Evolutionary conservation across 2,888 invertebrate genomes (phyloP).

Genomic region (Nesidiocoris tenuis): DNA sequence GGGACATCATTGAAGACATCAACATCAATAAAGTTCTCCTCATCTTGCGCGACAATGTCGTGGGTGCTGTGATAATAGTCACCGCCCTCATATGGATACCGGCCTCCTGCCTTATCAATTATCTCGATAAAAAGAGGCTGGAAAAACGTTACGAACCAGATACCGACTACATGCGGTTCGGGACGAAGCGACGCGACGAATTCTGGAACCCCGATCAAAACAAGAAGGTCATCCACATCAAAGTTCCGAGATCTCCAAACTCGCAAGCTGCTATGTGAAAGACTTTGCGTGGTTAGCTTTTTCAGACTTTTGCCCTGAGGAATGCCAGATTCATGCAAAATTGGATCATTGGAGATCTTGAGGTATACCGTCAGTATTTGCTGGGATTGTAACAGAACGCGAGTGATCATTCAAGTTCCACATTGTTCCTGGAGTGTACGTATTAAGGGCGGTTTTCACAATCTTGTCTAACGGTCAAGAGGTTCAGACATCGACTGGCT

Average conservation of each 20-base stretch:
- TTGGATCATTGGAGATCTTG: background rate
- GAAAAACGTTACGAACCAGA: constrained; percentile 39
- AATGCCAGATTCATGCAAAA: background rate
- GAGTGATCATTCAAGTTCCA: too few relatives aligned
- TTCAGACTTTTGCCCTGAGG: too few relatives aligned
- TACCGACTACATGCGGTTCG: constrained; percentile 14
- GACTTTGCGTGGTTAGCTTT: too few relatives aligned
- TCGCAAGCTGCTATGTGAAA: constrained; percentile 29
- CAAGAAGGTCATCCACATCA: constrained; percentile 39
- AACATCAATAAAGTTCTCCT: constrained; percentile 89
- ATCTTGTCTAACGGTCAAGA: too few relatives aligned
- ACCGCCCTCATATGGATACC: constrained; percentile 95
- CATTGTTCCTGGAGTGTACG: too few relatives aligned
- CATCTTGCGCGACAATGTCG: constrained; percentile 88
- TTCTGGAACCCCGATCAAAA: constrained; percentile 26
- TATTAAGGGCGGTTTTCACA: too few relatives aligned
- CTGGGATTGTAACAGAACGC: too few relatives aligned
- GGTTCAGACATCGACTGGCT: too few relatives aligned
- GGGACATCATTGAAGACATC: constrained; percentile 96
- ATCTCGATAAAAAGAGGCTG: constrained; percentile 75
- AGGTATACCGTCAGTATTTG: too few relatives aligned
- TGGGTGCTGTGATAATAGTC: constrained; percentile 85
- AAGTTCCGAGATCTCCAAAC: constrained; percentile 33
- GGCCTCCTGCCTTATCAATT: constrained; percentile 75
- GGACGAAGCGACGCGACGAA: constrained; percentile 23